Conservation (phyloP, 2,888 invertebrate species). For the Branchellion lobata region DNA sequence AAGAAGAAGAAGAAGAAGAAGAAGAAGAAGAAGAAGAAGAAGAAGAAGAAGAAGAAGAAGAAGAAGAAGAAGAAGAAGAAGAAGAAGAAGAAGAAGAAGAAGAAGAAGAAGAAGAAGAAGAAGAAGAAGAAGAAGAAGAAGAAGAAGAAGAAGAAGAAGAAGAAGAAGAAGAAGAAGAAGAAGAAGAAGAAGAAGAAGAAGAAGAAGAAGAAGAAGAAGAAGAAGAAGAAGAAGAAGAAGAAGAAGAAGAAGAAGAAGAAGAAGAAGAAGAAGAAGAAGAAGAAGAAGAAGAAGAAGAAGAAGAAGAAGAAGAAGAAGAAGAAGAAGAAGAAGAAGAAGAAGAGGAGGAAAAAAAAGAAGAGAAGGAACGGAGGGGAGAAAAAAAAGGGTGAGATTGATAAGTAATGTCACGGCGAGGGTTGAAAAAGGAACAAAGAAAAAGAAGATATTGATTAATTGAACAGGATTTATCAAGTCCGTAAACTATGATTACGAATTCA, state of each 20-base stretch:
- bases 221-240: neutral
- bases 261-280: neutral
- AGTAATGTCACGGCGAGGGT: no score
- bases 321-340: neutral
- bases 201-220: constrained; percentile 7
- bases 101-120: no score
- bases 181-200: constrained; percentile 28
- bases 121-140: constrained; percentile 11
- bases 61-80: no score
- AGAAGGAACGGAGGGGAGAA: neutral
- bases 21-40: no score
- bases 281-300: neutral
- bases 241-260: neutral
- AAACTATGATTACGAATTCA: no score
- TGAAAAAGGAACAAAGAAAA: no score
- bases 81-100: no score
- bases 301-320: neutral
- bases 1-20: no score
- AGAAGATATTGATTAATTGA: no score
- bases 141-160: constrained; percentile 23
- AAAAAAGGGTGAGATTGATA: no score
- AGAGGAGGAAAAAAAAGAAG: neutral
- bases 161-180: constrained; percentile 38
- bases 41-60: no score
- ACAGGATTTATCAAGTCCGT: no score